A percentile compares a stretch with the other conserved stretches of the same genome.
phyloP scores from a whole-genome alignment of 1,140 invertebrate species.

The Subanguina moxae region DNA sequence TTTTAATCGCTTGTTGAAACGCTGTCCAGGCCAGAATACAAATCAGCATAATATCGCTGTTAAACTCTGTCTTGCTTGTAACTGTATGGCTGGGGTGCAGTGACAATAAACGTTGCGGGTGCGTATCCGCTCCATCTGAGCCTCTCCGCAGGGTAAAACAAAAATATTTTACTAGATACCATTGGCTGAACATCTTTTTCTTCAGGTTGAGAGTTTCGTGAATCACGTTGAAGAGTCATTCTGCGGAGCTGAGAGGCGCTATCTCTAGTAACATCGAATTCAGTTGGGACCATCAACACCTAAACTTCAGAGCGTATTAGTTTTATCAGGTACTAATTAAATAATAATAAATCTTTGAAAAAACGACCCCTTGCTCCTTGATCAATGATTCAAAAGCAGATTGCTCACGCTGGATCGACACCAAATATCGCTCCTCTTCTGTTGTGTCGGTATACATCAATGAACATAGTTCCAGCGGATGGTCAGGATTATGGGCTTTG shows the following conservation, averaged over 20 bases:
- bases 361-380: constrained; percentile 42
- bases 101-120: too few species aligned
- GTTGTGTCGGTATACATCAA: constrained; percentile 49
- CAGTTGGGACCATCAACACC: constrained; percentile 53
- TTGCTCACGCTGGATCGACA: constrained; percentile 42
- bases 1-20: too few species aligned
- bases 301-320: constrained; percentile 21
- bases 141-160: too few species aligned
- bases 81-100: too few species aligned
- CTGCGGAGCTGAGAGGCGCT: constrained; percentile 33
- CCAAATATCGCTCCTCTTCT: constrained; percentile 52
- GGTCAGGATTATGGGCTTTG: constrained; percentile 38
- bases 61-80: too few species aligned
- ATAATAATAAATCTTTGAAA: neutral
- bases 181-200: neutral
- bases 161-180: too few species aligned
- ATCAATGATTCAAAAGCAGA: constrained; percentile 44
- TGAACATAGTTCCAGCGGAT: constrained; percentile 35
- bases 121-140: too few species aligned
- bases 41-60: neutral
- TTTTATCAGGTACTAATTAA: neutral
- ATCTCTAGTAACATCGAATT: constrained; percentile 48
- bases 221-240: constrained; percentile 34
- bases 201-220: constrained; percentile 14
- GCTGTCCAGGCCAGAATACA: too few species aligned